Base-by-base conservation (phyloP, 2,797 vertebrate species). In the Paguma larvata region DNA sequence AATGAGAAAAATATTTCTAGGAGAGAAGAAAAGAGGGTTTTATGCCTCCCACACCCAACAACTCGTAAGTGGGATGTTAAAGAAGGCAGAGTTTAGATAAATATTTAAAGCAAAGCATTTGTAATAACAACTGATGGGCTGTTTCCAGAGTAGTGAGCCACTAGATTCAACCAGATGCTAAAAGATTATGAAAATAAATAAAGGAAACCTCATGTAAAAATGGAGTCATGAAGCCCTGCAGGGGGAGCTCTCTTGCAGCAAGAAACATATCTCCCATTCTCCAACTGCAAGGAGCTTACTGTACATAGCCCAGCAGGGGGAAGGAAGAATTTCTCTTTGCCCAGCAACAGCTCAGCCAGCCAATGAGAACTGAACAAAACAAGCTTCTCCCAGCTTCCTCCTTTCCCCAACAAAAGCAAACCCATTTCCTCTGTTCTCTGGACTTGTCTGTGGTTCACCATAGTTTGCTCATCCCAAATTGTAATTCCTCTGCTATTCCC, bases 51-150 rank as follows among this genome's bases (percentile, higher is more conserved):
- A 19, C 38, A 38, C 70, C 79, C 46, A 51, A 25, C 41, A 67
- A 63, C 83, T 83, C 62, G 30, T n/a, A 70, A 83, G 70, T 5
- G 32, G n/a, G 12, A 88, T 23, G 3, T 56, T 41, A 85, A 91
- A 70, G 44, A 75, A 51, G 53, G 34, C 75, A 56, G 53, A 56
- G 23, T 88, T 78, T 48, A 59, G 34, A 82, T 63, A 32, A 73
- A 72, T 68, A 68, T 72, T 89, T 90, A 94, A 95, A 95, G 77
- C 38, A 30, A 77, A 92, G 90, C 27, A 46, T 79, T 83, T 79
- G n/a, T 84, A n/a, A 53, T 79, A 96, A 84, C 59, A 80, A 72
- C 32, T 2, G 27, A 84, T 72, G 51, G 4, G 53, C 65, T 75
- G 25, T 79, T 94, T 75, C 44, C 78, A 82, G 59, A 67, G 48